Evolutionary conservation across 2,113 vertebrate species (phyloP).

Genomic region (Mustela lutreola): DNA sequence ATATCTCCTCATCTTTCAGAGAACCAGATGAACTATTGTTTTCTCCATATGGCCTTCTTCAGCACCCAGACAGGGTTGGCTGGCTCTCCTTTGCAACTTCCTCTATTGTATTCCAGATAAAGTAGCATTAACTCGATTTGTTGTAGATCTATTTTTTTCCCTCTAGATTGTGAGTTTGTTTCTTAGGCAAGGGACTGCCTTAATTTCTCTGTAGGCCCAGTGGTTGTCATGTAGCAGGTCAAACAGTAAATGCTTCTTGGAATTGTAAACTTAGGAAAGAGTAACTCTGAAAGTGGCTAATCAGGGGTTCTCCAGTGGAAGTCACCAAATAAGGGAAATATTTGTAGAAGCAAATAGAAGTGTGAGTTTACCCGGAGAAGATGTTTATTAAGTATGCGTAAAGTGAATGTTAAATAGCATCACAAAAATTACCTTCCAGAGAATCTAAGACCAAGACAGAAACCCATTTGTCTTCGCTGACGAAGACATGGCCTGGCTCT

Average conservation of each 20-base stretch:
- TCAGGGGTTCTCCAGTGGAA: not conserved
- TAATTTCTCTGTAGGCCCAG: not conserved
- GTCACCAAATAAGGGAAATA: not conserved
- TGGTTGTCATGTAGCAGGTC: not conserved
- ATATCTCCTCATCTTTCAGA: not conserved
- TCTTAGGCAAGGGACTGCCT: not conserved
- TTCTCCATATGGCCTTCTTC: not conserved
- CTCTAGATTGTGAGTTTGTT: not conserved
- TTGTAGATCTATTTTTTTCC: not conserved
- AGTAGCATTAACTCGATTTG: not conserved
- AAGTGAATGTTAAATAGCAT: slow-evolving; percentile 1
- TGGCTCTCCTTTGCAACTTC: not conserved
- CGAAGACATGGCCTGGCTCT: not conserved
- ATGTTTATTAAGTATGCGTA: not conserved
- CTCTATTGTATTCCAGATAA: not conserved
- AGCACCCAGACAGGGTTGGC: not conserved
- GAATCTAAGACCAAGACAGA: slow-evolving; percentile 7
- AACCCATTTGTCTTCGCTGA: not conserved
- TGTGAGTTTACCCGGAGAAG: not conserved
- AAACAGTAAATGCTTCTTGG: not conserved
- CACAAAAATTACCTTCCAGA: slow-evolving; percentile 10
- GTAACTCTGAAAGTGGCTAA: not conserved
- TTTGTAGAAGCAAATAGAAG: not conserved
- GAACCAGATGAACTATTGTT: not conserved
- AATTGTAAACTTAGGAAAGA: slow-evolving; percentile 11